Percentiles rank a stretch among this genome's conserved stretches.
Evolutionary conservation across 2,888 invertebrate genomes (phyloP).

Genomic region (Antheraea yamamai): DNA sequence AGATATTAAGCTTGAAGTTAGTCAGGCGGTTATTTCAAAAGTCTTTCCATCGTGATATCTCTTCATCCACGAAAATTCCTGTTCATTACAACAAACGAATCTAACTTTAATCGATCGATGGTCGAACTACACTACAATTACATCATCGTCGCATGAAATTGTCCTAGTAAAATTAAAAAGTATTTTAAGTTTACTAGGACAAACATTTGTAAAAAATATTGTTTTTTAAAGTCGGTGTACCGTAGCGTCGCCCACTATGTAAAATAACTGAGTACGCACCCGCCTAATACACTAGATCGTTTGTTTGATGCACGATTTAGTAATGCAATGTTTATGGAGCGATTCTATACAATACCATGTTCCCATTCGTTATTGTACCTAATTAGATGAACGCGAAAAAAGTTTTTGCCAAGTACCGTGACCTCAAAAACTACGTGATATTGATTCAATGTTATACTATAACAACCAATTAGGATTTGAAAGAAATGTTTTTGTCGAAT

Average conservation of each 20-base stretch:
- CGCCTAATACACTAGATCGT: slow-evolving; percentile 18
- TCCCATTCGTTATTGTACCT: slow-evolving; percentile 25
- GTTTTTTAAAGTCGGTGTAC: not conserved
- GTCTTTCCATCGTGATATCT: too few species aligned
- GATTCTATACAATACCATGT: slow-evolving; percentile 24
- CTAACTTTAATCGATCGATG: too few species aligned
- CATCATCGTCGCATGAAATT: too few species aligned
- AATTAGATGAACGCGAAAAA: slow-evolving; percentile 27
- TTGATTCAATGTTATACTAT: not conserved
- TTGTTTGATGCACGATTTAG: slow-evolving; percentile 32
- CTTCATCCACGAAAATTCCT: too few species aligned
- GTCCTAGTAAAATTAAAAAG: too few species aligned
- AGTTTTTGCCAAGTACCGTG: slow-evolving; percentile 1
- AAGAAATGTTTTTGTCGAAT: slow-evolving; percentile 4
- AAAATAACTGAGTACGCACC: slow-evolving; percentile 7
- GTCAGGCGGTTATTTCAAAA: too few species aligned
- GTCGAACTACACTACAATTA: too few species aligned
- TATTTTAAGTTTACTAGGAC: too few species aligned
- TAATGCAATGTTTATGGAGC: slow-evolving; percentile 28
- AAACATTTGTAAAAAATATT: too few species aligned
- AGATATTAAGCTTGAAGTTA: too few species aligned
- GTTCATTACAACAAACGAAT: too few species aligned
- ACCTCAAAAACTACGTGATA: slow-evolving; percentile 10
- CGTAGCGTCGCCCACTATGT: not conserved
- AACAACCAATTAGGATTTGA: slow-evolving; percentile 7